Percentiles rank a stretch among this genome's conserved stretches.
Conservation (phyloP, 2,113 vertebrate genomes). For the Toxotes chatareus region DNA sequence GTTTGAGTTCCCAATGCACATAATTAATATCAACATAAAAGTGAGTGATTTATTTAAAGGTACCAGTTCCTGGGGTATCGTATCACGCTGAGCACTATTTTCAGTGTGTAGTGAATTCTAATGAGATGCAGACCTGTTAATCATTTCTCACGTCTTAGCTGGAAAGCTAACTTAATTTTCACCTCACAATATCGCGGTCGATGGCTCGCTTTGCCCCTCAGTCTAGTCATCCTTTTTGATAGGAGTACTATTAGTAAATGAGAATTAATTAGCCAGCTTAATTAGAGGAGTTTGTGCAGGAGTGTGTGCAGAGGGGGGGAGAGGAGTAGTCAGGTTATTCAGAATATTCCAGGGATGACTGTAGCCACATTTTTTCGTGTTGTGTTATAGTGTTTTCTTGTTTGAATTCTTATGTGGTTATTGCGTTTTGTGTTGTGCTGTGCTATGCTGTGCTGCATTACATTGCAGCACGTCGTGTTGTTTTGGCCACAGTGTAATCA, state of each 20-base stretch:
- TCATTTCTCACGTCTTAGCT: constrained; percentile 64
- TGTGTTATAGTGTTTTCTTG: background rate
- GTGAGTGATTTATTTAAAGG: constrained; percentile 18
- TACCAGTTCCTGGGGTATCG: background rate
- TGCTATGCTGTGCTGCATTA: background rate
- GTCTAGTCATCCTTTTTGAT: constrained; percentile 64
- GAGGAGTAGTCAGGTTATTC: background rate
- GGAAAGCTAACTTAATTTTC: constrained; percentile 66
- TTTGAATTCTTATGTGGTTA: background rate
- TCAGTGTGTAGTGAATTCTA: constrained; percentile 33
- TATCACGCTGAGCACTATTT: background rate
- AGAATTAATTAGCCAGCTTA: constrained; percentile 79
- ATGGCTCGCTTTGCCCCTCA: constrained; percentile 51
- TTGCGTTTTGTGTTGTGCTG: background rate
- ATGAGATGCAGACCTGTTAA: constrained; percentile 68
- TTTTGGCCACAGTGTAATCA: constrained; percentile 24
- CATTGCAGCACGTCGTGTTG: constrained; percentile 5
- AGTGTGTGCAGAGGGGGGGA: constrained; percentile 24
- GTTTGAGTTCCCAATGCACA: constrained; percentile 22
- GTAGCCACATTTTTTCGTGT: background rate
- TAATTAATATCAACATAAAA: constrained; percentile 42
- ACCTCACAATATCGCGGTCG: constrained; percentile 38
- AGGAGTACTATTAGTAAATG: constrained; percentile 74
- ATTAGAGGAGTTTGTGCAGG: constrained; percentile 63
- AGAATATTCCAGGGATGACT: background rate